These are phyloP conservation scores for Azorinus chamasolen DNA, from an alignment of 2,888 invertebrate genomes.

Conservation along the genomic window DNA sequence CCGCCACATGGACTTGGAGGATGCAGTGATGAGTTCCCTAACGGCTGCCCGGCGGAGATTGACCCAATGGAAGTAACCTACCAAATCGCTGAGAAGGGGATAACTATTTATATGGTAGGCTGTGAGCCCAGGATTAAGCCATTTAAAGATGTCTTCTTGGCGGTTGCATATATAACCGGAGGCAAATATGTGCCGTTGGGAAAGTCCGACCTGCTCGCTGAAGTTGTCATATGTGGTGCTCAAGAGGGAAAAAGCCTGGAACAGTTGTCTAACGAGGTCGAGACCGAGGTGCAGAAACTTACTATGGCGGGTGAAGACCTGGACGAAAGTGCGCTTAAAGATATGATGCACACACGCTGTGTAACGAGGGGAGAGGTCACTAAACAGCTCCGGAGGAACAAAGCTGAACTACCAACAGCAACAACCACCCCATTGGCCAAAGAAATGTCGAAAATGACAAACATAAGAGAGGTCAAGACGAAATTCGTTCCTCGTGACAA, in stretches of 20 bases:
- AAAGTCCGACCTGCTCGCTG: conserved; percentile 73
- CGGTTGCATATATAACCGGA: conserved; percentile 80
- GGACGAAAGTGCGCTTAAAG: conserved; percentile 63
- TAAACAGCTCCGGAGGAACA: conserved; percentile 65
- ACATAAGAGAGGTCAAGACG: conserved; percentile 54
- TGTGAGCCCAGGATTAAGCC: conserved; percentile 80
- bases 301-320: conserved; percentile 66
- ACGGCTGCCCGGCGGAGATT: conserved; percentile 81
- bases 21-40: conserved; percentile 75
- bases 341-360: conserved; percentile 56
- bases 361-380: conserved; percentile 58
- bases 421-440: conserved; percentile 47
- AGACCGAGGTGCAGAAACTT: conserved; percentile 72
- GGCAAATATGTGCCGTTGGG: conserved; percentile 83
- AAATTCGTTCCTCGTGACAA: background rate
- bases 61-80: conserved; percentile 80
- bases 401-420: conserved; percentile 36
- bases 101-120: conserved; percentile 82
- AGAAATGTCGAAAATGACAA: conserved; percentile 49
- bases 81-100: conserved; percentile 78
- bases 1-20: conserved; percentile 81
- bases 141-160: conserved; percentile 81
- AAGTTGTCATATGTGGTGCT: conserved; percentile 82
- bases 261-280: conserved; percentile 78
- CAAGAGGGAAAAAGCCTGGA: conserved; percentile 83